Conservation (phyloP, 2,888 invertebrate species). For the Conomelus anceps region DNA sequence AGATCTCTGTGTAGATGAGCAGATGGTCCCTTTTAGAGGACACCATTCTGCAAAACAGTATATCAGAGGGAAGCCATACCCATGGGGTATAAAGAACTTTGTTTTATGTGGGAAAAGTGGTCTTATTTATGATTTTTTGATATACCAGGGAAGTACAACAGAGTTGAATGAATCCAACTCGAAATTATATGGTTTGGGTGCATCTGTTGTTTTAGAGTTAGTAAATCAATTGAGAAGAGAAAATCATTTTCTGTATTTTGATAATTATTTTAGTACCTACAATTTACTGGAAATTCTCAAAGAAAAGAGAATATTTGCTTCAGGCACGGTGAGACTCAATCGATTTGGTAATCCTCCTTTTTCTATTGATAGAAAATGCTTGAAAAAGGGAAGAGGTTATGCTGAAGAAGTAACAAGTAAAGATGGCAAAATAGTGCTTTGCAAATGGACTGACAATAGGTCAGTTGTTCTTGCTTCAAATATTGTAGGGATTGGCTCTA, state of each 20-base stretch:
- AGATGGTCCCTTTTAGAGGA: constrained; percentile 16
- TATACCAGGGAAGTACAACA: neutral
- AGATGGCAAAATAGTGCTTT: too few species aligned
- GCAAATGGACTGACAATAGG: too few species aligned
- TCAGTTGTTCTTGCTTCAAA: too few species aligned
- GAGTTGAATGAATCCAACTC: neutral
- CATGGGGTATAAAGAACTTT: too few species aligned
- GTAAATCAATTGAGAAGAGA: constrained; percentile 17
- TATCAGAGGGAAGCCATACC: constrained; percentile 15
- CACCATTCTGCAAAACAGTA: neutral
- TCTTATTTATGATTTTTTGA: neutral
- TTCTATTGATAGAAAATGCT: constrained; percentile 19
- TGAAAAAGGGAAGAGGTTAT: constrained; percentile 20
- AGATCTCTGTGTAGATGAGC: neutral
- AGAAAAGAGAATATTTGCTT: constrained; percentile 12
- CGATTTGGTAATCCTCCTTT: constrained; percentile 7
- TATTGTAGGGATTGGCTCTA: too few species aligned
- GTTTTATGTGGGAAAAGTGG: too few species aligned
- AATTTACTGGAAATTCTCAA: constrained; percentile 18
- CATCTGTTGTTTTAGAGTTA: constrained; percentile 26
- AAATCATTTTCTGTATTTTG: constrained; percentile 11
- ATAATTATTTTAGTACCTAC: constrained; percentile 29
- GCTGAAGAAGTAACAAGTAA: constrained; percentile 7
- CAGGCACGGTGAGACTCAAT: constrained; percentile 16
- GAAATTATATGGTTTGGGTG: constrained; percentile 25